phyloP scores from a whole-genome alignment of 2,113 vertebrate genomes.

The Atherinomorus stipes region DNA sequence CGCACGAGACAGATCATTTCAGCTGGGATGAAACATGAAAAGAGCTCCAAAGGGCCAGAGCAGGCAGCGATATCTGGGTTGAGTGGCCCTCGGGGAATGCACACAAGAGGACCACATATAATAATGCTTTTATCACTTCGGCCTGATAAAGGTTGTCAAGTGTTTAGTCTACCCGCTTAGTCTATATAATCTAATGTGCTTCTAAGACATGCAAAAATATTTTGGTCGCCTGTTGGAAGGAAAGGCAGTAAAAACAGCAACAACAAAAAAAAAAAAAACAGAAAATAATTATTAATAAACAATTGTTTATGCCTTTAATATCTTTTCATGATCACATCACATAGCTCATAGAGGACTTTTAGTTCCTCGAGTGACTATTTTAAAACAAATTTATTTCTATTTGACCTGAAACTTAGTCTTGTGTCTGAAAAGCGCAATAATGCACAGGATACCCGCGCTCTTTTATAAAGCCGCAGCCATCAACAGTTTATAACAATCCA shows the following conservation, averaged over 20 bases:
- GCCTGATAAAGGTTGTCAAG: conserved; percentile 61
- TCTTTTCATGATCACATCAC: not conserved
- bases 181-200: conserved; percentile 7
- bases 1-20: conserved; percentile 79
- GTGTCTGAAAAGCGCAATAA: not conserved
- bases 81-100: conserved; percentile 74
- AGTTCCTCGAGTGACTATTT: not conserved
- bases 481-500: not conserved
- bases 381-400: not conserved
- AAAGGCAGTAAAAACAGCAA: too few species aligned
- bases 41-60: conserved; percentile 32
- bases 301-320: not conserved
- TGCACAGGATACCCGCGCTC: not conserved
- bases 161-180: conserved; percentile 61
- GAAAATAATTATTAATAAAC: not conserved
- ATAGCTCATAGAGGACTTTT: not conserved
- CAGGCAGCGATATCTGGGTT: conserved; percentile 46
- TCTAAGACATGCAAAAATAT: not conserved
- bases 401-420: not conserved
- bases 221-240: not conserved
- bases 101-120: conserved; percentile 53
- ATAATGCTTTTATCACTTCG: conserved; percentile 57
- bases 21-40: conserved; percentile 62
- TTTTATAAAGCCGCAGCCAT: not conserved
- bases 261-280: too few species aligned